Evolutionary conservation across 2,797 vertebrate species (phyloP), one percentile per base, ranked within the genome.

Genomic region (Poeciliopsis gracilis): DNA sequence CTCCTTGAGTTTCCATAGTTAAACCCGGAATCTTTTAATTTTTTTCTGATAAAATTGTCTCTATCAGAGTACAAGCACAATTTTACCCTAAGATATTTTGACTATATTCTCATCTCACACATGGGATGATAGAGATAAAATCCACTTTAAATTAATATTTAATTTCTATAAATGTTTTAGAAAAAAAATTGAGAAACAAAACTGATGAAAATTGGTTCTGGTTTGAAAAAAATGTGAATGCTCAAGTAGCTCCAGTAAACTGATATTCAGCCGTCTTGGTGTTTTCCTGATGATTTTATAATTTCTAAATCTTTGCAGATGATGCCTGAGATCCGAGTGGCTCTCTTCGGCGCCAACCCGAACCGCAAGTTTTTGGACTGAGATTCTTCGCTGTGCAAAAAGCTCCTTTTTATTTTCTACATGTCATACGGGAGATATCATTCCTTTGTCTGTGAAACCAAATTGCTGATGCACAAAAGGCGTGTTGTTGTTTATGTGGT

Each of bases 311-410:
- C 82, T 36, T 76, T 72, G 77, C 95, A 99, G 98, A 98, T 99
- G 98, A 98, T 99, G 97, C 98, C 98, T 80, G 97, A 99, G 87
- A 96, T 99, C 81, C 94, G 97, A 89, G 97, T 97, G 89, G 94
- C 96, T 87, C 96, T 99, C 85, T 99, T 99, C 66, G 98, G 98
- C 84, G 96, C 94, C 88, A 99, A 99, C 92, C 96, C 94, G 76
- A 99, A 99, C 92, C 96, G 98, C 93, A 99, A 97, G 93, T 99
- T 99, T 89, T 33, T 98, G 97, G 98, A 99, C 92, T 99, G 93
- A 97, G 84, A 41, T 8, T 15, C 61, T 77, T 45, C 0, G 10
- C 38, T 23, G 71, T 76, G 18, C 61, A 63, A 16, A 46, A 55
- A 71, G 53, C 86, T 86, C 73, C 75, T 53, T 87, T 72, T 87